Base-by-base conservation (phyloP, 2,113 vertebrate species). In the Merops nubicus region DNA sequence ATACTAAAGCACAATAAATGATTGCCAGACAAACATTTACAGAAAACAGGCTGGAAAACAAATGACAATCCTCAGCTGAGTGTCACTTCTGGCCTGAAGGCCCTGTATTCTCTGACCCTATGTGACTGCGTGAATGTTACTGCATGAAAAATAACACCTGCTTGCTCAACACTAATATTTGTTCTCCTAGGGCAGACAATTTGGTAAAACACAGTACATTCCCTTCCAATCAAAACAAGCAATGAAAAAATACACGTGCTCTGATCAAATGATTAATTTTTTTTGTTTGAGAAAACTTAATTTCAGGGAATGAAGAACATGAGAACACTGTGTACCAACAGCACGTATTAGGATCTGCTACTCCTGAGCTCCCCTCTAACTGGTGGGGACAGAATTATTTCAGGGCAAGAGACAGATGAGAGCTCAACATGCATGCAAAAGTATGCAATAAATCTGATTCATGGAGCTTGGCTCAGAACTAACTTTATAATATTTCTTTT, bases 21-120 rank as follows among this genome's bases (percentile, higher is more conserved):
- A 77, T 38, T 86, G 36, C 63, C 59, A 91, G 31, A 51, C 15
- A 38, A 79, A 2, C 80, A 91, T 78, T 89, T 96, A 85, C 5
- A 92, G 75, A 81, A 90, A 91, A 84, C 19, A 84, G 54, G 18
- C 89, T 63, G 50, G 50, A 94, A 88, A 95, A 59, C 54, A 85
- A 77, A 84, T 40, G 48, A 89, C 36, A 91, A 43, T 34, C 36
- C 45, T 60, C 51, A 85, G 59, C 56, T 17, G 31, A 96, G 87
- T 45, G 80, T 21, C 23, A 11, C 59, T 67, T 64, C 20, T 73
- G 36, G 76, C 69, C 43, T 28, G 20, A 79, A 86, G 69, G 69
- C 64, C 80, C 77, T 85, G n/a, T 34, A 56, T 53, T 92, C 89
- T 20, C 87, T 14, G 73, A 43, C 42, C 45, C 81, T 91, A 43